phyloP scores from a whole-genome alignment of 2,888 invertebrate genomes.

The Nephrotoma appendiculata region DNA sequence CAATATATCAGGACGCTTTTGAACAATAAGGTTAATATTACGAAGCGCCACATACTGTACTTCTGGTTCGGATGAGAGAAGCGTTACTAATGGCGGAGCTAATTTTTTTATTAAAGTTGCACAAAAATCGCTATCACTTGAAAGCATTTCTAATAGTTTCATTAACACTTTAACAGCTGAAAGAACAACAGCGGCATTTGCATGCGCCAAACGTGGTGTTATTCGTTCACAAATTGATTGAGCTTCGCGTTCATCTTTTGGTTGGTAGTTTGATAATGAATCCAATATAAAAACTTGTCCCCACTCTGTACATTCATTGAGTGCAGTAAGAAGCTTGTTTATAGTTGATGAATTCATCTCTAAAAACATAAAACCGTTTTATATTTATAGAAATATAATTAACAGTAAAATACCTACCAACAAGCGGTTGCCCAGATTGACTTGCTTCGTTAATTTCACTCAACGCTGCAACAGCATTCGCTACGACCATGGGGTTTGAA shows the following conservation, averaged over 20 bases:
- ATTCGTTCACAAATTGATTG: constrained; percentile 97
- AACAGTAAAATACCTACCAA: constrained; percentile 36
- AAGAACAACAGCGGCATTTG: constrained; percentile 96
- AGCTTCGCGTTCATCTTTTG: constrained; percentile 93
- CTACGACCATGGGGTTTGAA: constrained; percentile 99
- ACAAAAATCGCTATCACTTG: constrained; percentile 87
- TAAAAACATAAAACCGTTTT: constrained; percentile 27
- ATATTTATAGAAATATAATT: neutral
- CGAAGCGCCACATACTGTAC: constrained; percentile 97
- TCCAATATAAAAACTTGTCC: constrained; percentile 98
- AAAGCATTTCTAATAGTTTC: constrained; percentile 96
- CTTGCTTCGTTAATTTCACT: constrained; percentile 98
- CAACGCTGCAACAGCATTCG: constrained; percentile 96
- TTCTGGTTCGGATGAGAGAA: constrained; percentile 95
- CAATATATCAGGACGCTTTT: constrained; percentile 94
- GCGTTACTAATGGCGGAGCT: constrained; percentile 95
- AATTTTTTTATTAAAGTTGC: constrained; percentile 88
- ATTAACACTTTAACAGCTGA: constrained; percentile 96
- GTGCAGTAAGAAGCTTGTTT: constrained; percentile 92
- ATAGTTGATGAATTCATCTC: constrained; percentile 94
- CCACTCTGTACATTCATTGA: constrained; percentile 99
- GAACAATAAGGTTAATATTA: constrained; percentile 98
- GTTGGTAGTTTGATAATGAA: constrained; percentile 91
- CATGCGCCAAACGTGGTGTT: constrained; percentile 93
- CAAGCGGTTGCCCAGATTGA: constrained; percentile 83